These are phyloP conservation scores for Drosophila paramelanica DNA, from an alignment of 2,888 invertebrate species.

Conservation along the genomic window DNA sequence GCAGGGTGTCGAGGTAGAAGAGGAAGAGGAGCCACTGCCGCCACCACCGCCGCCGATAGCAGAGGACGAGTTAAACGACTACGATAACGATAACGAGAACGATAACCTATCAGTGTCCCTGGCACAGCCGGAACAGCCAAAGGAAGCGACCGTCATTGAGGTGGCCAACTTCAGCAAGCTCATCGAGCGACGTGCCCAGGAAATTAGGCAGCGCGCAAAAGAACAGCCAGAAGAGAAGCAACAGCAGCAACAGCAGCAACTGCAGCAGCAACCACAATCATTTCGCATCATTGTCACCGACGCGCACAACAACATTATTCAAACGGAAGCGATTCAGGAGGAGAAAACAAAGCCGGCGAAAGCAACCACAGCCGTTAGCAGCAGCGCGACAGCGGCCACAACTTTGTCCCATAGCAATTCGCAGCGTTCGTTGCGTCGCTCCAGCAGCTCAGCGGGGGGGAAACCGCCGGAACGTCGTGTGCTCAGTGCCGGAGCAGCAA, in stretches of 20 bases:
- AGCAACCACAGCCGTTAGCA: constrained; percentile 13
- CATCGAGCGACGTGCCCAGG: constrained; percentile 80
- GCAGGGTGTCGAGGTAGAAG: constrained; percentile 4
- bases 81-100: constrained; percentile 21
- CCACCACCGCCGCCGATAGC: constrained; percentile 62
- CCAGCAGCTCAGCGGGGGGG: constrained; percentile 46
- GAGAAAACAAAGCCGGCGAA: constrained; percentile 16
- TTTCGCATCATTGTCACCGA: constrained; percentile 84
- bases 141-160: constrained; percentile 82
- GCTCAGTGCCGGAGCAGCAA: constrained; percentile 76
- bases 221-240: constrained; percentile 15
- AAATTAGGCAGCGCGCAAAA: constrained; percentile 63
- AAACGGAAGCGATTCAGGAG: constrained; percentile 82
- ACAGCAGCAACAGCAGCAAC: neutral
- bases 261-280: constrained; percentile 35
- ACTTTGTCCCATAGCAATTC: constrained; percentile 23
- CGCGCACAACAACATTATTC: constrained; percentile 83
- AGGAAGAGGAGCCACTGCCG: constrained; percentile 49
- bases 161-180: constrained; percentile 81
- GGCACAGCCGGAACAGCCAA: constrained; percentile 69
- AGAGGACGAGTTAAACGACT: constrained; percentile 23
- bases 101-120: constrained; percentile 41
- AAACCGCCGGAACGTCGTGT: constrained; percentile 76
- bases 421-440: constrained; percentile 55
- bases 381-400: constrained; percentile 12